Percentiles rank a stretch among this genome's conserved stretches.
phyloP scores from a whole-genome alignment of 2,113 vertebrate genomes.

The Rallus limicola region DNA sequence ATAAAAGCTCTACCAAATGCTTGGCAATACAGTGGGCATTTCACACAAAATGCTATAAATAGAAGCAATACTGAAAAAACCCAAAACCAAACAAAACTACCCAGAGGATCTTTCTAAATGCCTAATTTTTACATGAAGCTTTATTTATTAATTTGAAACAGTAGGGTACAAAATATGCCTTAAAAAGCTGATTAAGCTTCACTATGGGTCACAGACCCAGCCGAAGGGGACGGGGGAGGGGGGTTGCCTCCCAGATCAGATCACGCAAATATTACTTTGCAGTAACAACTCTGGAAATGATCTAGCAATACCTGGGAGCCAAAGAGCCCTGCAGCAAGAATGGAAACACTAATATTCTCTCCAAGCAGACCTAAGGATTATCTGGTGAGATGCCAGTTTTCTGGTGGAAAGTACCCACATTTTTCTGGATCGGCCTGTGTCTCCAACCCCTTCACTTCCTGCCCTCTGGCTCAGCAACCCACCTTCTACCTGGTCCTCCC shows the following conservation, averaged over 20 bases:
- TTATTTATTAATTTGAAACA: conserved; percentile 5
- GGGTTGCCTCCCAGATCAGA: not conserved
- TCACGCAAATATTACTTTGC: not conserved
- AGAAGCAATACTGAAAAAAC: not conserved
- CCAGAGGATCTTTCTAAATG: not conserved
- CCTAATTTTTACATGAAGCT: not conserved
- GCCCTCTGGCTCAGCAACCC: conserved; percentile 1
- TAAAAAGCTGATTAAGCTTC: not conserved
- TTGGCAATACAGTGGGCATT: not conserved
- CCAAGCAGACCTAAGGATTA: not conserved
- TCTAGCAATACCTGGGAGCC: conserved; percentile 18
- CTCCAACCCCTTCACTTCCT: conserved; percentile 16
- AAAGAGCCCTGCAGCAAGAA: conserved; percentile 13
- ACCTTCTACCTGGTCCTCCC: not conserved
- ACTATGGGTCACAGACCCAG: not conserved
- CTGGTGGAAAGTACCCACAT: conserved; percentile 53
- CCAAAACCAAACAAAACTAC: not conserved
- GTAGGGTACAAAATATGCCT: not conserved
- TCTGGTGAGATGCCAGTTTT: conserved; percentile 7
- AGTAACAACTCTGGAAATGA: conserved; percentile 8
- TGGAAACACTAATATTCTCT: conserved; percentile 16
- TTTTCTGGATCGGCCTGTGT: not conserved
- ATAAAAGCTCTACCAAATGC: not conserved
- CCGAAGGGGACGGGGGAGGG: not conserved
- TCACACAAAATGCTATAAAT: conserved; percentile 24